phyloP scores from a whole-genome alignment of 2,888 invertebrate species.

The Acronicta psi region DNA sequence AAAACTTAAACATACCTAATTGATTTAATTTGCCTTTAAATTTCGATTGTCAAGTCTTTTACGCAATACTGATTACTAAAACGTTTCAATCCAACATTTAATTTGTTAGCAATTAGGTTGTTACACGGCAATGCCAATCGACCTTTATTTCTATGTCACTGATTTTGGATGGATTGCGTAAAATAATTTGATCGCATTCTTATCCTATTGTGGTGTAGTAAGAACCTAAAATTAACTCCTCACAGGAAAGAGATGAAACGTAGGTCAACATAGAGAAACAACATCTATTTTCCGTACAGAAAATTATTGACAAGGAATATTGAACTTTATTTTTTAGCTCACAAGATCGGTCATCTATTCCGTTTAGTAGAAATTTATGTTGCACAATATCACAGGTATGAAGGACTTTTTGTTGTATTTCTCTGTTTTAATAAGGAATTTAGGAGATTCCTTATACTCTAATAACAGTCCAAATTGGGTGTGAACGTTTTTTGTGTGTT shows the following conservation, averaged over 20 bases:
- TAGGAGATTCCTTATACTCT: constrained; percentile 68
- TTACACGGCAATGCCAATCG: constrained; percentile 42
- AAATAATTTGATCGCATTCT: constrained; percentile 37
- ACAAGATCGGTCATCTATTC: constrained; percentile 4
- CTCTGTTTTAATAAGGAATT: constrained; percentile 80
- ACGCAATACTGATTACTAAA: constrained; percentile 37
- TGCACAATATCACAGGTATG: constrained; percentile 60
- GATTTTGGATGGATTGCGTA: constrained; percentile 41
- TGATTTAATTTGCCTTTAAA: constrained; percentile 33
- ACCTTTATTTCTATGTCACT: constrained; percentile 48
- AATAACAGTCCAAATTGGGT: constrained; percentile 76
- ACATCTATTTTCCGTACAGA: constrained; percentile 21
- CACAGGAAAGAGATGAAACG: constrained; percentile 71
- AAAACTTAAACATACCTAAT: constrained; percentile 30
- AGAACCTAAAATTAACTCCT: constrained; percentile 71
- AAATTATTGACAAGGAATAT: constrained; percentile 26
- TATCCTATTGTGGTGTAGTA: constrained; percentile 25
- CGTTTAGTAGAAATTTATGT: background rate
- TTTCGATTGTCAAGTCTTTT: constrained; percentile 31
- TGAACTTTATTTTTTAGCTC: constrained; percentile 40
- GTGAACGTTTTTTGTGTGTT: constrained; percentile 74
- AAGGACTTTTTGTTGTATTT: constrained; percentile 70
- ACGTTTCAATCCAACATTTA: constrained; percentile 31
- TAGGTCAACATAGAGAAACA: constrained; percentile 65
- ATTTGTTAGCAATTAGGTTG: constrained; percentile 52